phyloP scores from a whole-genome alignment of 1,140 invertebrate species.

The Bilobella aurantiaca region DNA sequence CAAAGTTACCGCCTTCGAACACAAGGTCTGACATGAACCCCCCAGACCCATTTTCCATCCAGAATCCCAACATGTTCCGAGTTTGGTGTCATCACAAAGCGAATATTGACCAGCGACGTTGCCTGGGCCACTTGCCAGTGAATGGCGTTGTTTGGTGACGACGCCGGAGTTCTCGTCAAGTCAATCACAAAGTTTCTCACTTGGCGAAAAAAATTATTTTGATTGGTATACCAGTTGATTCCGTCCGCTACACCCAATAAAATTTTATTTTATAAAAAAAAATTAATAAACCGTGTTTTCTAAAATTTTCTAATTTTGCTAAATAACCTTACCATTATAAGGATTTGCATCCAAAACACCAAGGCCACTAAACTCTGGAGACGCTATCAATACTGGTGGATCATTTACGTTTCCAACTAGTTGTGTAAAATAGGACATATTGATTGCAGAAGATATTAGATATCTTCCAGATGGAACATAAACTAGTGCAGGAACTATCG shows the following conservation, averaged over 20 bases:
- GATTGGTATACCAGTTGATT: conserved; percentile 25
- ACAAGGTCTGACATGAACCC: conserved; percentile 31
- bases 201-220: conserved; percentile 33
- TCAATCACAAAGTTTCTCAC: conserved; percentile 30
- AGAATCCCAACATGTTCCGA: conserved; percentile 26
- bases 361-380: conserved; percentile 12
- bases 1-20: conserved; percentile 29
- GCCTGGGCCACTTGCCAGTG: conserved; percentile 35
- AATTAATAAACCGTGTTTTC: neutral
- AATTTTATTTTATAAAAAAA: neutral
- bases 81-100: conserved; percentile 23
- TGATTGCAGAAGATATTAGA: conserved; percentile 27
- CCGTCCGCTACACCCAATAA: neutral
- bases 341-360: neutral
- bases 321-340: neutral
- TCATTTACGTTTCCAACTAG: conserved; percentile 27
- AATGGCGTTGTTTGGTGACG: conserved; percentile 15
- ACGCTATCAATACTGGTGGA: conserved; percentile 19
- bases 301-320: neutral
- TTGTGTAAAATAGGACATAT: conserved; percentile 33
- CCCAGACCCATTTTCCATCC: conserved; percentile 34
- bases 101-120: conserved; percentile 27
- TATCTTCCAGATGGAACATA: conserved; percentile 31
- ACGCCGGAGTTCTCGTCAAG: conserved; percentile 18
- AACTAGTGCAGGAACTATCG: conserved; percentile 23